Evolutionary conservation across 2,113 vertebrate genomes (phyloP).

Genomic region (Otus sunia): DNA sequence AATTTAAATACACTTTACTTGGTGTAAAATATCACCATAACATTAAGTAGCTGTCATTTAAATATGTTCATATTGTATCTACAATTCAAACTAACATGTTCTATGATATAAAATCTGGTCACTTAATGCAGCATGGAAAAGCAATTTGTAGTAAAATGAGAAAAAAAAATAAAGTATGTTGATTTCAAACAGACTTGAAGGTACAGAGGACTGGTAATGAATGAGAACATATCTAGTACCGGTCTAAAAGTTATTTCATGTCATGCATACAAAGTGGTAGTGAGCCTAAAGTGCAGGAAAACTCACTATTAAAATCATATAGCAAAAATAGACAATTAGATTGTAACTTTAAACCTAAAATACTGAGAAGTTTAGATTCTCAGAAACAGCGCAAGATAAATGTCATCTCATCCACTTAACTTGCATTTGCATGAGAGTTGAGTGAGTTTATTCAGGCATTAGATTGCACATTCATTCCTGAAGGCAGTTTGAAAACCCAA

Average conservation of each 20-base stretch:
- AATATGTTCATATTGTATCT: neutral
- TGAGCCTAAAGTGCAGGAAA: neutral
- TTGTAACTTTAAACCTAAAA: neutral
- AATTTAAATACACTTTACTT: constrained; percentile 28
- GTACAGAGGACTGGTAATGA: neutral
- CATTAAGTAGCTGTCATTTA: neutral
- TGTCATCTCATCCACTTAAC: neutral
- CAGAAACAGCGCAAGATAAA: neutral
- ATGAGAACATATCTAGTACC: neutral
- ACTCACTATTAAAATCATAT: neutral
- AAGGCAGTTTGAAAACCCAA: neutral
- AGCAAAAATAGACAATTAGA: neutral
- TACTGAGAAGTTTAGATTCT: neutral
- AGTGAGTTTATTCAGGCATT: neutral
- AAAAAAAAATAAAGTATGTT: neutral
- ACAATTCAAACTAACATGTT: neutral
- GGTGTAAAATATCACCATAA: constrained; percentile 25
- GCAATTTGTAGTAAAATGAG: constrained; percentile 13
- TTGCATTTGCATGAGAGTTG: neutral
- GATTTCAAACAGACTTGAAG: neutral
- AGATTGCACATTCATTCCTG: neutral
- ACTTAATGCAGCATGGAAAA: neutral
- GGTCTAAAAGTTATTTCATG: neutral
- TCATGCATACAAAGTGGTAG: neutral
- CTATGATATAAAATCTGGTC: constrained; percentile 1